Percentiles rank a stretch among this genome's conserved stretches.
Evolutionary conservation across 2,888 invertebrate genomes (phyloP).

Genomic region (Metalampra italica): DNA sequence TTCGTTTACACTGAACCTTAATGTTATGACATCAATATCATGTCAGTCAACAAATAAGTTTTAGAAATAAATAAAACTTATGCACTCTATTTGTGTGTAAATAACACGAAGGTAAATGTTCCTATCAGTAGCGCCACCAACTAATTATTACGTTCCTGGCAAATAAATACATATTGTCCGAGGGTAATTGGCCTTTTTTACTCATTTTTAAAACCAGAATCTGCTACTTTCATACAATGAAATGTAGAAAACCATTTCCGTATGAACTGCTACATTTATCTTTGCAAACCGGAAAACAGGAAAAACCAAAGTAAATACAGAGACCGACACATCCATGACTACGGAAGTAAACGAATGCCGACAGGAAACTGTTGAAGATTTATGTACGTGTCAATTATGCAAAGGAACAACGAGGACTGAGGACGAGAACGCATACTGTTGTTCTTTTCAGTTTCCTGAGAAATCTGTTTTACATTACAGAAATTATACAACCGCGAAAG

Average conservation of each 20-base stretch:
- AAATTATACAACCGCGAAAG: too few species aligned
- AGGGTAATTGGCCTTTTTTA: too few species aligned
- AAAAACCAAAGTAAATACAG: neutral
- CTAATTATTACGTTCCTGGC: too few species aligned
- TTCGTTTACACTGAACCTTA: neutral
- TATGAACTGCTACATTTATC: conserved; percentile 2
- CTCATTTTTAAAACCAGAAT: too few species aligned
- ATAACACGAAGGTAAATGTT: too few species aligned
- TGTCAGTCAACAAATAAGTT: too few species aligned
- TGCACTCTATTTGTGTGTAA: too few species aligned
- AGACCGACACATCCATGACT: neutral
- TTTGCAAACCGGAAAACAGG: neutral
- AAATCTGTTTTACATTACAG: too few species aligned
- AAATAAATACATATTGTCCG: too few species aligned
- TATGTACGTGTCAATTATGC: neutral
- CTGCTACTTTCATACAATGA: too few species aligned
- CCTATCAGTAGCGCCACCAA: too few species aligned
- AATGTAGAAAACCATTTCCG: neutral
- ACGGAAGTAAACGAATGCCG: conserved; percentile 4
- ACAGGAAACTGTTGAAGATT: neutral
- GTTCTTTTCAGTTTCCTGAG: neutral
- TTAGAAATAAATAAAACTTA: too few species aligned
- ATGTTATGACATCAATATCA: neutral
- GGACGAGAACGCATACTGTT: neutral
- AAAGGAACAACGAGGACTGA: neutral